These are phyloP conservation scores for Caenorhabditis macrosperma DNA, from an alignment of 2,888 invertebrate species.

Conservation along the genomic window DNA sequence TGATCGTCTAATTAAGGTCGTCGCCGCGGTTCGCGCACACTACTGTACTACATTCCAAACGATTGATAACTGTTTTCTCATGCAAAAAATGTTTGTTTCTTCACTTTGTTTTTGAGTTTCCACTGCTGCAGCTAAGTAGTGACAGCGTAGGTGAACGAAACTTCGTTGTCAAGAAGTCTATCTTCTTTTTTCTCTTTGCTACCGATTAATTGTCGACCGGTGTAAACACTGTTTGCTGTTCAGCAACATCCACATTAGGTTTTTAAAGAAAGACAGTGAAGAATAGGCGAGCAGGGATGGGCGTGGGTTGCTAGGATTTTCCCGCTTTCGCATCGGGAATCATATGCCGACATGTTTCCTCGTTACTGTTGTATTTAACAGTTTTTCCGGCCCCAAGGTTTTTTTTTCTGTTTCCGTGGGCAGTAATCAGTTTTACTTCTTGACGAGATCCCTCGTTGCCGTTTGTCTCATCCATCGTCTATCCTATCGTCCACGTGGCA, in stretches of 20 bases:
- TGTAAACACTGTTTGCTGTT: slow-evolving; percentile 35
- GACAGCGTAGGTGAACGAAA: background rate
- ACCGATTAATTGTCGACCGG: slow-evolving; percentile 33
- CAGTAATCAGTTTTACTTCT: too few relatives aligned
- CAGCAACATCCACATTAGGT: slow-evolving; percentile 15
- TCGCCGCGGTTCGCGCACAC: slow-evolving; percentile 27
- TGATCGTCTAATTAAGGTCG: slow-evolving; percentile 54
- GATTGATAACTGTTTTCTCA: slow-evolving; percentile 31
- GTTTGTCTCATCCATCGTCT: background rate
- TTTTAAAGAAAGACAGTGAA: slow-evolving; percentile 2
- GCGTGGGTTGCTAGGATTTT: too few relatives aligned
- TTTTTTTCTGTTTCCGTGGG: too few relatives aligned
- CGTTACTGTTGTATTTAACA: too few relatives aligned
- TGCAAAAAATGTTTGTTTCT: background rate
- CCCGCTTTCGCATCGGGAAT: too few relatives aligned
- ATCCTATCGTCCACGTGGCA: slow-evolving; percentile 32
- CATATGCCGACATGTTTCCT: too few relatives aligned
- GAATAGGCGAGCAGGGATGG: too few relatives aligned
- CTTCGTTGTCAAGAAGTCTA: background rate
- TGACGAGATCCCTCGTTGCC: background rate
- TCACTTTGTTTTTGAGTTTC: background rate
- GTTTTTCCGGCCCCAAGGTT: too few relatives aligned
- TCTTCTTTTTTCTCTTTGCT: slow-evolving; percentile 12
- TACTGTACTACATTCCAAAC: slow-evolving; percentile 55
- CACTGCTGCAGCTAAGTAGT: background rate